Evolutionary conservation across 2,888 invertebrate species (phyloP), one percentile per base, ranked within the genome.

Genomic region (Acleris cristana): DNA sequence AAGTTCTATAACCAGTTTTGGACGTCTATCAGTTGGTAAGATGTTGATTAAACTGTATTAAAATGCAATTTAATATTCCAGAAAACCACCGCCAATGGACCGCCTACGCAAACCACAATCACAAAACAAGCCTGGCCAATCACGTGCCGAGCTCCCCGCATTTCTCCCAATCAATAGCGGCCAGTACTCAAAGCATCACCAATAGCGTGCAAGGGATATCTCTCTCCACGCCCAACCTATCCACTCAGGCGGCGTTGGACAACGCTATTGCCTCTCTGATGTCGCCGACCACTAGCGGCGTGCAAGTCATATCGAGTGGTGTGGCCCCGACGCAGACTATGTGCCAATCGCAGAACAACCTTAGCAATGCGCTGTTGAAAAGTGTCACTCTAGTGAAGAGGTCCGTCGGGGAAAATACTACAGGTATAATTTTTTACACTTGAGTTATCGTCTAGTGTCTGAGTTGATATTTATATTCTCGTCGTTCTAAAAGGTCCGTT

Each of bases 131-230:
- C 40, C 34, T 79, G 19, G 56, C 77, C 2, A 83, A 73, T 69
- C 87, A 85, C 72, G 82, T 86, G 16, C 77, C 84, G 0, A 82
- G 72, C 48, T 87, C 90, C 0, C 87, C 89, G 0, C 89, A 85
- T 72, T 75, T 74, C 1, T 73, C 83, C 0, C 80, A 80, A 60
- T 73, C 83, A 0, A 72, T 79, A 2, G 72, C 84, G 0, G 70
- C 84, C 0, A 85, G 80, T 66, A 85, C 91, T 0, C 87, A 88
- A 65, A 86, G 86, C 70, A 74, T 91, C 2, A 83, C 91, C 1
- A 90, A 81, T 76, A 91, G 90, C 76, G 91, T 91, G 4, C 92
- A 92, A 70, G 90, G 91, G 18, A 92, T 92, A 19, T 88, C 91
- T 0, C 80, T 91, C 0, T 78, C 82, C 72, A 79, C 88, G 5